Evolutionary conservation across 2,113 vertebrate species (phyloP), one percentile per base, ranked within the genome.

Genomic region (Clarias batrachus): DNA sequence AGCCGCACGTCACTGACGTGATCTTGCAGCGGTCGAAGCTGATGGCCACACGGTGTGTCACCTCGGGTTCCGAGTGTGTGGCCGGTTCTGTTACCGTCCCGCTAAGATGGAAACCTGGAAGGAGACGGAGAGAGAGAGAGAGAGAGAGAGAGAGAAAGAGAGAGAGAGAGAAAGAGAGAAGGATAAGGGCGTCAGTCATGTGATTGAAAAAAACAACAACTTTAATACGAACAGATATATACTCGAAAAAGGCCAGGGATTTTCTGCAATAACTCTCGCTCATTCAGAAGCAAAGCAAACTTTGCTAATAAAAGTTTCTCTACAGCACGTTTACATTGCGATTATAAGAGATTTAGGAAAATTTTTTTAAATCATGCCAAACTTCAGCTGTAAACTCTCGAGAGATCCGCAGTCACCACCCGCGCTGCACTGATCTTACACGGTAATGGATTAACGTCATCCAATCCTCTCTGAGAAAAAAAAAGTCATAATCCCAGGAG

Each of bases 1-100:
- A 99, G 92, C 98, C 98, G 12, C 98, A 99, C 0, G 97, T 99
- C 91, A 99, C 98, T 0, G 98, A 99, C 79, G 98, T 99, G 93
- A 99, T 99, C 94, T 99, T 99, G 95, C 98, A 99, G 91, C 98
- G 96, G 93, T 99, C 97, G 6, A 99, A 99, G 94, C 98, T 99
- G 95, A 99, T 99, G 90, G 98, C 97, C 92, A 99, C 98, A 92
- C 97, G 97, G 92, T 98, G 97, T 85, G 96, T 98, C 92, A 96
- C 93, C 93, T 98, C 96, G 62, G 97, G 96, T 73, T 99, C 98
- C 1, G 97, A 96, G 0, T 96, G 87, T 33, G 96, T 96, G 0
- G 96, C 96, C 0, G 96, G 95, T 89, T 99, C 98, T 0, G 96
- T 98, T 76, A 99, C 97, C 0, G 98, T 99, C 87, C 98, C 98